A percentile compares a stretch with the other conserved stretches of the same genome.
These are phyloP conservation scores for Pteropus alecto DNA, from an alignment of 2,113 vertebrate genomes.

Conservation along the genomic window DNA sequence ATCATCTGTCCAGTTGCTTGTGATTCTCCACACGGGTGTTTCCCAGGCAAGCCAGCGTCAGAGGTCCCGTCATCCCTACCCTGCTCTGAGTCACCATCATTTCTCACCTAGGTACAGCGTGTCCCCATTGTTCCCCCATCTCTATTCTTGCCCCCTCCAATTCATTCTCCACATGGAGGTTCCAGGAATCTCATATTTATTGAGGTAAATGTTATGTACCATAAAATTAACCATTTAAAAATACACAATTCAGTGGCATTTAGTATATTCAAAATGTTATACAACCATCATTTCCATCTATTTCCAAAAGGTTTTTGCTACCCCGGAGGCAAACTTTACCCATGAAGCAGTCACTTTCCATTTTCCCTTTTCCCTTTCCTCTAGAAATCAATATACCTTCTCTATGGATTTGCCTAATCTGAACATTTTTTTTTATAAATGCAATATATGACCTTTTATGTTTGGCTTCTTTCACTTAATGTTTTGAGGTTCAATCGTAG, in stretches of 20 bases:
- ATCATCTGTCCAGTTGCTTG: not conserved
- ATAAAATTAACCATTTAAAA: not conserved
- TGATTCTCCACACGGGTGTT: accelerated
- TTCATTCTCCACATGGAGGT: accelerated
- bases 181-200: not conserved
- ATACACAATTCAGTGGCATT: not conserved
- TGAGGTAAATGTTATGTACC: not conserved
- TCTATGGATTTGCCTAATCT: not conserved
- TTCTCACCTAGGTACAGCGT: not conserved
- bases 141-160: not conserved
- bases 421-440: not conserved
- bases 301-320: not conserved
- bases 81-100: not conserved
- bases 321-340: not conserved
- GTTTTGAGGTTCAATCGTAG: not conserved
- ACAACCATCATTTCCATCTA: not conserved
- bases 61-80: not conserved
- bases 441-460: not conserved
- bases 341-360: not conserved
- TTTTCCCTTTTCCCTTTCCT: not conserved
- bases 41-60: not conserved
- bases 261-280: not conserved
- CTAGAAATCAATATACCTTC: not conserved
- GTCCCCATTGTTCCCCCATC: accelerated
- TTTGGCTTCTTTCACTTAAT: not conserved